A percentile compares a stretch with the other conserved stretches of the same genome.
Conservation (phyloP, 1,140 invertebrate genomes). For the Formica selysi region DNA sequence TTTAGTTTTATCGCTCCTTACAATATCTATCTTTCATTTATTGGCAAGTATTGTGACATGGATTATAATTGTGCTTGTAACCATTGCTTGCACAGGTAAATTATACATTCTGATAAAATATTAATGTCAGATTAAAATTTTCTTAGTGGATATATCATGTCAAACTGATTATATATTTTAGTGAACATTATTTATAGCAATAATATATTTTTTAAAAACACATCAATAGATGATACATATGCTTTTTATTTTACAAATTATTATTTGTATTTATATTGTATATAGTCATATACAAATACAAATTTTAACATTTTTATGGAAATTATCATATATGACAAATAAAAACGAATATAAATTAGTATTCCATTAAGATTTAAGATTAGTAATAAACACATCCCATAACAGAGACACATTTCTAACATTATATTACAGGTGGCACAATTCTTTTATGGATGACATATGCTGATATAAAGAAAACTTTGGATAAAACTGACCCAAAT, state of each 20-base stretch:
- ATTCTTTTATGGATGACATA: conserved; percentile 96
- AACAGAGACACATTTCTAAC: not conserved
- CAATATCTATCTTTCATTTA: conserved; percentile 94
- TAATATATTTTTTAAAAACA: not conserved
- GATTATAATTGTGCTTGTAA: conserved; percentile 94
- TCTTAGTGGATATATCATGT: not conserved
- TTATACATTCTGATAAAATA: conserved; percentile 8
- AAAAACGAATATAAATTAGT: not conserved
- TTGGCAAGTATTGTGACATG: conserved; percentile 94
- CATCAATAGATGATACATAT: not conserved
- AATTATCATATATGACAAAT: conserved; percentile 29
- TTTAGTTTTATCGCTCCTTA: conserved; percentile 93
- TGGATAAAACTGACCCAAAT: conserved; percentile 88
- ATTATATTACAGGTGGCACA: conserved; percentile 88
- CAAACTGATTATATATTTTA: conserved; percentile 11
- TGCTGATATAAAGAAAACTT: conserved; percentile 90
- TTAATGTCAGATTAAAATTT: not conserved
- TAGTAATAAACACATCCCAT: not conserved
- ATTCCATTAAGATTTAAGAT: conserved; percentile 16
- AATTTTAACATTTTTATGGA: not conserved
- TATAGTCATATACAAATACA: not conserved
- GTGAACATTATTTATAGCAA: conserved; percentile 17
- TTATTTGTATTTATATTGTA: not conserved
- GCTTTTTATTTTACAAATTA: not conserved
- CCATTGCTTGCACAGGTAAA: conserved; percentile 91